Base-by-base conservation (phyloP, 2,797 vertebrate genomes). In the Chrosomus eos region DNA sequence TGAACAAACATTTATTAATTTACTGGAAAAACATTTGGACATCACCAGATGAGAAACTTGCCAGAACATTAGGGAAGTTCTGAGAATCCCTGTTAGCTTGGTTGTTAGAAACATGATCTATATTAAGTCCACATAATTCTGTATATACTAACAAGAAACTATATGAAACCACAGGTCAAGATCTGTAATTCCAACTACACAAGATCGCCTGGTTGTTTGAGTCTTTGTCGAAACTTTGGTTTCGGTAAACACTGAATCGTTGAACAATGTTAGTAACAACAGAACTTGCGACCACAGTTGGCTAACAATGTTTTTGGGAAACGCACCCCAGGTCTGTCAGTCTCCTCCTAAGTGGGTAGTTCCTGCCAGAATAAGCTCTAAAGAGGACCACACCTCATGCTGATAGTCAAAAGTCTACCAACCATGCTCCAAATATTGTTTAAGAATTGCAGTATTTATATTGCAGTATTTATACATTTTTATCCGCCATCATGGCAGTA, bases 381-480 rank as follows among this genome's bases (percentile, higher is more conserved):
- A 16, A 43, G 23, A n/a, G 23, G 67, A 70, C 23, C 40, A 71
- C 40, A 28, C n/a, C 70, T 45, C 14, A 45, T 71, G 40, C n/a
- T 71, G 28, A 80, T 71, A 43, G 68, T 43, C 23, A 16, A 71
- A 71, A 71, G 14, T 3, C 5, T 36, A 55, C 28, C 10, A 36
- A 28, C 21, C 74, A 62, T 62, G 36, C n/a, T 77, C 36, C 16
- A 77, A 62, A 76, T 58, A 58, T n/a, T 58, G 53, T n/a, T n/a
- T 58, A 55, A 55, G 19, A 53, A 21, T 8, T 53, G 23, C 23
- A n/a, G 55, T n/a, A 23, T n/a, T 23, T n/a, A 58, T 58, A 58
- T 58, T 23, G 8, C 21, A 58, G 23, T 58, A 3, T 58, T 58
- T 55, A 21, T 3, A 3, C 0, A 9, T 55, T 23, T 55, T 55